phyloP scores from a whole-genome alignment of 2,113 vertebrate species.

The Reinhardtius hippoglossoides region DNA sequence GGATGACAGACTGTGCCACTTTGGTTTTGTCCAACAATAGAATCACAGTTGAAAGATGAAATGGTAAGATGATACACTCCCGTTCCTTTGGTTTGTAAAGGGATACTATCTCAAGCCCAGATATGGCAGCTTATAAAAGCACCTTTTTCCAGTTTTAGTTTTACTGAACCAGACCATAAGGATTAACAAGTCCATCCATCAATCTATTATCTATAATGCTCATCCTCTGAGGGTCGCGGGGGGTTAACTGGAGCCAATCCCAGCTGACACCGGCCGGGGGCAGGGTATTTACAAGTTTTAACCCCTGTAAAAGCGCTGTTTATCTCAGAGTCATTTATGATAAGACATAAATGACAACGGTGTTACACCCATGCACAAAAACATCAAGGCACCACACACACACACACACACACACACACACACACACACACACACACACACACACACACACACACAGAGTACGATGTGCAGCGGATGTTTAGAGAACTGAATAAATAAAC shows the following conservation, averaged over 20 bases:
- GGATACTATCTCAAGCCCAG: too few species aligned
- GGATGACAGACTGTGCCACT: too few species aligned
- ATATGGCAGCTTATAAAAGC: too few species aligned
- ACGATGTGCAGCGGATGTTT: constrained; percentile 60
- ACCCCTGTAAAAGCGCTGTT: constrained; percentile 13
- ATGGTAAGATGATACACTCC: too few species aligned
- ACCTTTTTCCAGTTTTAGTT: too few species aligned
- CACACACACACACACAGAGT: background rate
- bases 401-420: background rate
- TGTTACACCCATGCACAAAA: constrained; percentile 32
- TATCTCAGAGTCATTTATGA: constrained; percentile 36
- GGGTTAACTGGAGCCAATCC: background rate
- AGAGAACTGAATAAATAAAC: constrained; percentile 57
- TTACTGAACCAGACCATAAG: too few species aligned
- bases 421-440: background rate
- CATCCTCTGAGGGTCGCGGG: background rate
- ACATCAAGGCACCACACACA: background rate
- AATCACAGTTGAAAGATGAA: too few species aligned
- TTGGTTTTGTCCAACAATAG: too few species aligned
- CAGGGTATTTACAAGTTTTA: background rate
- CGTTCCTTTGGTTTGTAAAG: too few species aligned
- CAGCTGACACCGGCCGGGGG: background rate
- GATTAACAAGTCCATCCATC: too few species aligned
- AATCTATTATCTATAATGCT: too few species aligned
- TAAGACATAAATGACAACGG: constrained; percentile 23